Base-by-base conservation (phyloP, 2,113 vertebrate genomes). In the Notarius quadriscutis region DNA sequence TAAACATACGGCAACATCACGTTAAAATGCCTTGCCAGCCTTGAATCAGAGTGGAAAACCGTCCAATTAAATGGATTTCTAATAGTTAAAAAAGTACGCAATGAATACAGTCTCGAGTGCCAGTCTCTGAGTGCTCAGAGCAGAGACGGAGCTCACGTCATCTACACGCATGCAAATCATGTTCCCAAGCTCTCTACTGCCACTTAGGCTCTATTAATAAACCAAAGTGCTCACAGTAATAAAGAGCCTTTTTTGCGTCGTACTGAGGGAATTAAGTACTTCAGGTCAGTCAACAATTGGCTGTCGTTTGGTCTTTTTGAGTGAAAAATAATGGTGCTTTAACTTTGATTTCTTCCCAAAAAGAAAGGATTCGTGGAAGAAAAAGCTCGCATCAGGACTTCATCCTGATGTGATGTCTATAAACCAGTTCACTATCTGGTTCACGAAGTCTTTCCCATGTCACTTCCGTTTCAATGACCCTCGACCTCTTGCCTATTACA, bases 201-300 rank as follows among this genome's bases (percentile, higher is more conserved):
- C 57, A 63, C 69, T 85, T 85, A 51, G 62, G 30, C 62, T 53
- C 78, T 71, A 74, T 82, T 87, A 82, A 74, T 81, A 82, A 82
- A 81, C 55, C 34, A 51, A 17, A 9, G 41, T 27, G 41, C 30
- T 74, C 17, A 15, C 55, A 25, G n/a, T 87, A 87, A 63, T 53
- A 53, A 58, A 27, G 15, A n/a, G 15, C 34, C 51, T 18, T 74
- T 87, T 86, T 60, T 69, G 62, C 30, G 48, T 86, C n/a, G 34
- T 34, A 67, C 17, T 51, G 48, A 80, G 41, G 8, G 18, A 62
- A 41, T 41, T 9, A 22, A 25, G 57, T 34, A 62, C 57, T 62
- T 41, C 79, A 57, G 60, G 12, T 69, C 50, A 18, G 22, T 27
- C n/a, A 53, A 50, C 67, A 30, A 55, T 18, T 50, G 41, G 51